Conservation (phyloP, 2,113 vertebrate species). For the Dromaius novaehollandiae region DNA sequence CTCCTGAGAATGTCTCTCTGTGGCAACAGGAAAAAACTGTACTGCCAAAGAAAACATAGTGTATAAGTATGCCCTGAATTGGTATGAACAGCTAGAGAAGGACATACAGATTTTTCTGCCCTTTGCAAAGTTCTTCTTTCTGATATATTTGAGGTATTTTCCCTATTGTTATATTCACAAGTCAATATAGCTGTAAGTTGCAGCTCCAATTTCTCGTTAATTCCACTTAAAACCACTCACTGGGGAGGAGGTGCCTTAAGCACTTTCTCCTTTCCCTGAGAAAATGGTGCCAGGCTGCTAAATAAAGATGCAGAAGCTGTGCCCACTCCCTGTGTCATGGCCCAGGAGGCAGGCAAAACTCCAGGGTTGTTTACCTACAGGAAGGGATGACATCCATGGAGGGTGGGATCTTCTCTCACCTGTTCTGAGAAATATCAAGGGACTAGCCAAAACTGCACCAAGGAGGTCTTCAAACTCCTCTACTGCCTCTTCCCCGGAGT, state of each 20-base stretch:
- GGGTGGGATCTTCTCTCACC: neutral
- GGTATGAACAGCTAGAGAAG: slow-evolving; percentile 18
- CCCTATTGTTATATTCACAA: slow-evolving; percentile 3
- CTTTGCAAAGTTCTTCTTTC: neutral
- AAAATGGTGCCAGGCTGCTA: neutral
- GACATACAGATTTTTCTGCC: neutral
- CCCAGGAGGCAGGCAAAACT: neutral
- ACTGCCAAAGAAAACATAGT: slow-evolving; percentile 33
- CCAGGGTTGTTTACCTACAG: neutral
- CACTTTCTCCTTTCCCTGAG: neutral
- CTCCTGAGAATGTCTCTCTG: slow-evolving; percentile 26
- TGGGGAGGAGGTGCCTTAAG: neutral
- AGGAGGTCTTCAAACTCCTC: neutral
- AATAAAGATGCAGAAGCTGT: neutral
- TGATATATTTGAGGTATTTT: neutral
- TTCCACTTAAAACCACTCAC: neutral
- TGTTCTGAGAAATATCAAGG: neutral
- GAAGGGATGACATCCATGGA: neutral
- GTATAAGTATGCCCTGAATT: neutral
- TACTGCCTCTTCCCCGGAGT: neutral
- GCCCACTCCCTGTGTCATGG: neutral
- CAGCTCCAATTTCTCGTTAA: slow-evolving; percentile 24
- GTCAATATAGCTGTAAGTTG: neutral
- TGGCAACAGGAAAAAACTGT: slow-evolving; percentile 3
- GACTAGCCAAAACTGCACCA: neutral